Conservation (phyloP, 2,113 vertebrate species). For the Pelodiscus sinensis region DNA sequence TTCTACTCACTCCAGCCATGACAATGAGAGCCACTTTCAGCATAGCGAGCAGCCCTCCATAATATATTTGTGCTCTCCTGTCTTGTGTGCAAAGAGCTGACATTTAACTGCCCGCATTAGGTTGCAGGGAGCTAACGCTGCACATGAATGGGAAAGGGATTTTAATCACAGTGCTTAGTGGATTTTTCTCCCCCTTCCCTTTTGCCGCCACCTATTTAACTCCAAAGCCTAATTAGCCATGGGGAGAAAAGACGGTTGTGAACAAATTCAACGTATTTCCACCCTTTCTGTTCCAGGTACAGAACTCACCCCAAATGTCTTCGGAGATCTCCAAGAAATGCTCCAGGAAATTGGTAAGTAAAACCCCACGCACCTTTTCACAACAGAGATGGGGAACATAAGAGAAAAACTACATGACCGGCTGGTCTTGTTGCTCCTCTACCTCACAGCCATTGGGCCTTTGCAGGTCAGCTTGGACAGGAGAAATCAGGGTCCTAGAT, state of each 20-base stretch:
- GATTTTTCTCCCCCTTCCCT: background rate
- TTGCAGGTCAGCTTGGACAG: no score
- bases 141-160: background rate
- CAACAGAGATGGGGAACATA: no score
- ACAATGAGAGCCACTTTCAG: no score
- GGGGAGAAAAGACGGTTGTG: background rate
- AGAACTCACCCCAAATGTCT: background rate
- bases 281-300: background rate
- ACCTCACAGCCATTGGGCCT: no score
- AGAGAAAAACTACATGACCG: no score
- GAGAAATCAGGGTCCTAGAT: no score
- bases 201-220: background rate
- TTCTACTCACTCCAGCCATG: background rate
- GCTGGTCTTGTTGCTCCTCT: no score
- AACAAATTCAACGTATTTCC: background rate
- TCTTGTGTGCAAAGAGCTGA: no score
- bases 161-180: background rate
- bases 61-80: no score
- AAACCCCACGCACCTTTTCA: no score
- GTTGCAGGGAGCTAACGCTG: background rate
- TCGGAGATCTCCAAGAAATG: background rate
- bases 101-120: background rate
- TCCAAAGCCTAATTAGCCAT: background rate
- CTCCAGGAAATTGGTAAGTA: no score
- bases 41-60: background rate